These are phyloP conservation scores for Hirundo rustica DNA, from an alignment of 2,797 vertebrate species.

Conservation along the genomic window DNA sequence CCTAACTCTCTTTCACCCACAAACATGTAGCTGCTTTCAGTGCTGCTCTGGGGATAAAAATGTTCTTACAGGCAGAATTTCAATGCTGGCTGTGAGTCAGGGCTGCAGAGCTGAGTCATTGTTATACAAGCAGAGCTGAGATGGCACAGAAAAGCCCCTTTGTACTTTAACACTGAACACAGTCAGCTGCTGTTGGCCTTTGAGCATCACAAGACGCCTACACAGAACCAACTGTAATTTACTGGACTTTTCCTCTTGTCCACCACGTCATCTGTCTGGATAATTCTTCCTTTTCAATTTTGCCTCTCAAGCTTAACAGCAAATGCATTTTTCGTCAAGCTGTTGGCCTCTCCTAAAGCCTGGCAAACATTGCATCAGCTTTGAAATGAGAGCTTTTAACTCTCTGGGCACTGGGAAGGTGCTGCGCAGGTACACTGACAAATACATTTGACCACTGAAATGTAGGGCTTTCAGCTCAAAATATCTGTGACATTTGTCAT, in stretches of 20 bases:
- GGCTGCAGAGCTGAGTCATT: constrained; percentile 64
- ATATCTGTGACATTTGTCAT: background rate
- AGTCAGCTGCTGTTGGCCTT: constrained; percentile 22
- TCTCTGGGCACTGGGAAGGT: background rate
- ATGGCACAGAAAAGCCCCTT: background rate
- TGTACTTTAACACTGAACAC: background rate
- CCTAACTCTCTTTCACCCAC: background rate
- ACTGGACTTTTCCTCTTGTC: background rate
- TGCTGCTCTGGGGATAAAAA: background rate
- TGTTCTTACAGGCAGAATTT: background rate
- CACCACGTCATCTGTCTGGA: background rate
- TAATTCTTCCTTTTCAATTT: background rate
- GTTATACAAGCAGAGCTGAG: constrained; percentile 28
- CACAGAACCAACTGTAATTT: background rate
- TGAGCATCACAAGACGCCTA: background rate
- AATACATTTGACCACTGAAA: background rate
- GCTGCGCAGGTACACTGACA: background rate
- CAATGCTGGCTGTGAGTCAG: background rate
- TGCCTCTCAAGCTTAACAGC: background rate
- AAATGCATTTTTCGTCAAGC: background rate
- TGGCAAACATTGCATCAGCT: background rate
- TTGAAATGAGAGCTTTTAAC: background rate
- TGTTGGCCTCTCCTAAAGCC: background rate
- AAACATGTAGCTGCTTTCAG: background rate
- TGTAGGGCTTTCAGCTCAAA: background rate